Base-by-base conservation (phyloP, 2,888 invertebrate species). In the Drosophila demipolita region DNA sequence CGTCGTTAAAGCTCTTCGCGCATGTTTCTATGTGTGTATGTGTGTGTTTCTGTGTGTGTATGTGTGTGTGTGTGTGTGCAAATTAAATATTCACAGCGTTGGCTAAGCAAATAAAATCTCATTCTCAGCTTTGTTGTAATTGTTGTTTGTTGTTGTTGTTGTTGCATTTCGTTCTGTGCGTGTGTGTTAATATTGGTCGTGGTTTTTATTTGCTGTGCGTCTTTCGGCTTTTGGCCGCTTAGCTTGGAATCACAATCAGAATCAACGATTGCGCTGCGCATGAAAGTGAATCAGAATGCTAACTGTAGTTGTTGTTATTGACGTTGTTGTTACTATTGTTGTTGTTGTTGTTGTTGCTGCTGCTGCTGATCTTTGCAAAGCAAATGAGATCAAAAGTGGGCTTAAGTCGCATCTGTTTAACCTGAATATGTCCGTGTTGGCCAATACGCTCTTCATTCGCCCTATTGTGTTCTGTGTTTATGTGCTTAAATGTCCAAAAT, bases 271-370 rank as follows among this genome's bases (percentile, higher is more conserved):
- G 78, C 70, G 74, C 75, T 74, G 79, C 87, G 81, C 85, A 85
- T 89, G 87, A 87, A 87, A 87, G 87, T 87, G 87, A 87, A 87
- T 87, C 89, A 89, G 87, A 87, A 87, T 89, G 78, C 78, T 82
- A 80, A 66, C 76, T 45, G 62, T 65, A 61, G 62, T 54, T 70
- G 75, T 64, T 72, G 65, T 54, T 62, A 50, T 53, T 66, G 33
- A 38, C 60, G 33, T 66, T 55, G 33, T 42, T 68, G 7, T 53
- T 64, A 48, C 29, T 65, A 38, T 33, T 76, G 63, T 54, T 75
- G 57, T 42, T 66, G 40, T 42, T 66, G 40, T 8, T 61, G 58
- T 7, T 65, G 53, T 26, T 59, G 70, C 35, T 65, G 38, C 7
- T 65, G 61, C 20, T 62, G 64, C 58, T 66, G 54, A 61, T 88